A percentile compares a stretch with the other conserved stretches of the same genome.
Evolutionary conservation across 1,140 invertebrate genomes (phyloP).

Genomic region (Aleiodes sp.): DNA sequence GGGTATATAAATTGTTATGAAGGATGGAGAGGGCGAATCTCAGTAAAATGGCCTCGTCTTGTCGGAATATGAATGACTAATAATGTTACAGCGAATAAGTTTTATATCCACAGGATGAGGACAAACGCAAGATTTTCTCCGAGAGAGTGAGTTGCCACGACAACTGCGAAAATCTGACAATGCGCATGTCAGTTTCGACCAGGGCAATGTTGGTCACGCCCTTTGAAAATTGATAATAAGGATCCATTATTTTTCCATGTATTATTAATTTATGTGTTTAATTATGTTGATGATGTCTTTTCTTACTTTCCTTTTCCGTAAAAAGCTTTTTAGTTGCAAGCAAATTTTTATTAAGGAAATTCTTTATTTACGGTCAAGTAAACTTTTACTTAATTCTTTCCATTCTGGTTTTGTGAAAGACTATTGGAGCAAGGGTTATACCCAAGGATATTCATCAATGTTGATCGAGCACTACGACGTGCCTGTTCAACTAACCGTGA

Average conservation of each 20-base stretch:
- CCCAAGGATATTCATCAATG: slow-evolving; percentile 27
- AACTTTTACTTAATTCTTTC: not conserved
- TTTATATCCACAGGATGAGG: slow-evolving; percentile 29
- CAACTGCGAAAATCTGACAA: slow-evolving; percentile 40
- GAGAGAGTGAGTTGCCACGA: slow-evolving; percentile 43
- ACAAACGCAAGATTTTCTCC: slow-evolving; percentile 35
- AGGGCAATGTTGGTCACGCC: slow-evolving; percentile 45
- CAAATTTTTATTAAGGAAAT: not conserved
- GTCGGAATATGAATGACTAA: slow-evolving; percentile 23
- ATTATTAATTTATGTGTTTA: not conserved
- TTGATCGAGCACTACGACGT: slow-evolving; percentile 30
- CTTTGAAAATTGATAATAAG: slow-evolving; percentile 45
- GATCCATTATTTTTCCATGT: not conserved
- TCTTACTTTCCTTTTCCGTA: too few species aligned
- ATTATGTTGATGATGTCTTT: not conserved
- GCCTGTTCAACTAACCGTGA: slow-evolving; percentile 30
- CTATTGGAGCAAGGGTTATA: slow-evolving; percentile 11
- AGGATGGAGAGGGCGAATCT: not conserved
- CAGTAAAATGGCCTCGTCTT: not conserved
- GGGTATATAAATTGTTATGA: not conserved
- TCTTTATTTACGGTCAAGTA: not conserved
- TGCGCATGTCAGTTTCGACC: slow-evolving; percentile 48
- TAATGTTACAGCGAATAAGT: slow-evolving; percentile 10
- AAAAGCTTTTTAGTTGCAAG: not conserved
- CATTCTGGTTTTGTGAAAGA: slow-evolving; percentile 9